phyloP scores from a whole-genome alignment of 2,113 vertebrate genomes.

The Pao palembangensis region DNA sequence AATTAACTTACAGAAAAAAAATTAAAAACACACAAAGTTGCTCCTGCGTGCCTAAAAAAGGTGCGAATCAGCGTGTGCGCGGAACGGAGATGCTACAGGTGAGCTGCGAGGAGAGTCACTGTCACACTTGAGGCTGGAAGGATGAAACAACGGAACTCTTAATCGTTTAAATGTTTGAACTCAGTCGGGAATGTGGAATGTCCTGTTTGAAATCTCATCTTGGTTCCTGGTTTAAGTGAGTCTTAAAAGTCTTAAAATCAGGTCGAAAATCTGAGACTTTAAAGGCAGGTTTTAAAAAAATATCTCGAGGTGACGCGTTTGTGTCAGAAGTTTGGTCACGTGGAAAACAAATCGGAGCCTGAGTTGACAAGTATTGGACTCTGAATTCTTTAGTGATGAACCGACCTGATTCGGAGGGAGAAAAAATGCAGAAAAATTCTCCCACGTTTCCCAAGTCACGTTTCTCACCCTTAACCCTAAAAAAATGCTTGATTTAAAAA shows the following conservation, averaged over 20 bases:
- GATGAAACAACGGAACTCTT: conserved; percentile 8
- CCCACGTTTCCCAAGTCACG: conserved; percentile 43
- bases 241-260: conserved; percentile 20
- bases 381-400: conserved; percentile 37
- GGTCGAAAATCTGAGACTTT: conserved; percentile 10
- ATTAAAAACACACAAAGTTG: conserved; percentile 14
- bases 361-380: conserved; percentile 24
- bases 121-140: conserved; percentile 2
- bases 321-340: conserved; percentile 36
- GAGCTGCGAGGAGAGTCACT: conserved; percentile 13
- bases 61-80: conserved; percentile 12
- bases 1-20: conserved; percentile 40
- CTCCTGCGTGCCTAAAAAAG: conserved; percentile 35
- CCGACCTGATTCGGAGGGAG: conserved; percentile 23
- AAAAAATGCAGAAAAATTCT: conserved; percentile 15
- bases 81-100: conserved; percentile 50
- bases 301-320: conserved; percentile 37
- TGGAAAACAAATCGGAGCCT: conserved; percentile 56
- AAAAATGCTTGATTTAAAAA: not conserved
- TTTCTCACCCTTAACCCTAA: conserved; percentile 14
- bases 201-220: conserved; percentile 55
- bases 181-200: conserved; percentile 30
- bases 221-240: conserved; percentile 23
- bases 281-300: conserved; percentile 2
- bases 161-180: conserved; percentile 37